Base-by-base conservation (phyloP, 1,140 invertebrate genomes). In the Drosophila burlai region DNA sequence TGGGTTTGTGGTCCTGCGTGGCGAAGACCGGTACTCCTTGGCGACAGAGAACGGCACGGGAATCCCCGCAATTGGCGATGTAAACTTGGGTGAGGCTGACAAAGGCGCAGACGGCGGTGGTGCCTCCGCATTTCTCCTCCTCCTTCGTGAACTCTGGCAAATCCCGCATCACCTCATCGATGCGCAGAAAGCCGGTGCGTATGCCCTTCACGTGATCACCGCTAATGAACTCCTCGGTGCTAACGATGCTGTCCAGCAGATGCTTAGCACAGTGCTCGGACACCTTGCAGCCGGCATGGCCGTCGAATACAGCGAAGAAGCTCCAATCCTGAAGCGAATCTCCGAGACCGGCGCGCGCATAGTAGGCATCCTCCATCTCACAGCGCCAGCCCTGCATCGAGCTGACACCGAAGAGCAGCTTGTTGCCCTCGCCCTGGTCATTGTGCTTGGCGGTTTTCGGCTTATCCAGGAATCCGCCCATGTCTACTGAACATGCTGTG, bases 401-500 rank as follows among this genome's bases (percentile, higher is more conserved):
- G 78, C 97, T 96, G 78, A 99, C 96, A 69, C 97, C 98, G 95
- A 97, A 99, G 63, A 95, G 95, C 63, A 99, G 94, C 72, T 97
- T 91, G 43, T 92, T 98, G 76, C 97, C 98, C 86, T 95, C 95
- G 47, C 97, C 97, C 91, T 95, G 95, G 93, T 99, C 98, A 94
- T 98, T 99, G 93, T 97, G 97, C 94, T 99, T 99, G 77, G 99
- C 98, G 85, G 98, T 99, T 93, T 99, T 99, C 83, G 99, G 99
- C 94, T 99, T 99, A 93, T 99, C 98, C 93, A 99, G 95, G 96
- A 99, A 99, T 93, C 98, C 97, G 94, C 99, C 99, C 99, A 99
- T 99, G 55, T 79, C 81, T 66, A 87, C 75, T 92, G 71, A 87
- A 90, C 92, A 93, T 93, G 78, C 89, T 93, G 92, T 90, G 84